Conservation (phyloP, 2,797 vertebrate species). For the Mus caroli region DNA sequence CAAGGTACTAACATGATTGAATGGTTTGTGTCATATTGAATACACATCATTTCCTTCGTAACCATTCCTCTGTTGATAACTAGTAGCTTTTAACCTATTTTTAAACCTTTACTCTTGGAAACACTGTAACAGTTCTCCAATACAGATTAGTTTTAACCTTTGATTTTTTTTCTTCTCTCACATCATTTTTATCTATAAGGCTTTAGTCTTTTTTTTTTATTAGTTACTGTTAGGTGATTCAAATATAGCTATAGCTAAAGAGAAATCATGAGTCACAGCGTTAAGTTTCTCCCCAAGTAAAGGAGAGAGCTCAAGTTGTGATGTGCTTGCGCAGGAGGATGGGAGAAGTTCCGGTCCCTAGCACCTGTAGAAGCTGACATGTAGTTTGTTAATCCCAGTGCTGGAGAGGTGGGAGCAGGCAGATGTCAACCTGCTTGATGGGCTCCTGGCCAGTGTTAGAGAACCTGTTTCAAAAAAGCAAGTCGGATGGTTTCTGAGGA, state of each 20-base stretch:
- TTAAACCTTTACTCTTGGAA: slow-evolving; percentile 65
- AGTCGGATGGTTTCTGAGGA: neutral
- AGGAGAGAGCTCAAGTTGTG: neutral
- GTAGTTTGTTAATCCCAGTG: neutral
- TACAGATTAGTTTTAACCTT: slow-evolving; percentile 51
- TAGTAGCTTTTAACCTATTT: slow-evolving; percentile 11
- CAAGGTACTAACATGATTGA: slow-evolving; percentile 57
- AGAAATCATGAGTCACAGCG: neutral
- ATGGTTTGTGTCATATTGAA: slow-evolving; percentile 59
- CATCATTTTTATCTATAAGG: slow-evolving; percentile 37
- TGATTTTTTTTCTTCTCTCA: slow-evolving; percentile 27
- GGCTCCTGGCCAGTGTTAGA: neutral
- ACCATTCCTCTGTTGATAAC: slow-evolving; percentile 11
- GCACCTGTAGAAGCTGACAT: neutral
- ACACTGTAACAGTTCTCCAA: slow-evolving; percentile 2
- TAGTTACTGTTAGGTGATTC: slow-evolving; percentile 55
- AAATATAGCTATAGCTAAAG: slow-evolving; percentile 53
- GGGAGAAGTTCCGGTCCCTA: neutral
- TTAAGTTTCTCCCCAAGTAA: neutral
- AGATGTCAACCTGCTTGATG: neutral
- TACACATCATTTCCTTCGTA: slow-evolving; percentile 49
- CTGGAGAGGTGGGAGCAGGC: neutral
- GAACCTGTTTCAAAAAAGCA: neutral
- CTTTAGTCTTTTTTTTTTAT: slow-evolving; percentile 49
- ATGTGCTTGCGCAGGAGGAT: neutral